Conservation (phyloP, 2,113 vertebrate genomes). For the Perccottus glenii region DNA sequence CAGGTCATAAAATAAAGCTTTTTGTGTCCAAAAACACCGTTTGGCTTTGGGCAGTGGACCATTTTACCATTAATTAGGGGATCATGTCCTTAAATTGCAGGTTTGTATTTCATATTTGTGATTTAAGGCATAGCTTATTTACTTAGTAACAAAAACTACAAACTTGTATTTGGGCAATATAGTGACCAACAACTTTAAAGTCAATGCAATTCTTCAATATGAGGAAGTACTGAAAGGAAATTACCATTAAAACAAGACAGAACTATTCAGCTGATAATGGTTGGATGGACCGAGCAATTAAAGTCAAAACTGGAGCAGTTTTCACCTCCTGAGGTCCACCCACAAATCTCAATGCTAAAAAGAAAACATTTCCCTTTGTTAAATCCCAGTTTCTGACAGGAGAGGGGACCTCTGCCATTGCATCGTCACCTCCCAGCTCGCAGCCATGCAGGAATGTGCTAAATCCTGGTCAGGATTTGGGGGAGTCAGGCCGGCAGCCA, state of each 20-base stretch:
- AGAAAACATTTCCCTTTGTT: constrained; percentile 25
- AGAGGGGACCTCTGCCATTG: constrained; percentile 43
- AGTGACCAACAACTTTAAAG: neutral
- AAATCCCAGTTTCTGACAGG: constrained; percentile 44
- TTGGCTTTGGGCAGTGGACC: neutral
- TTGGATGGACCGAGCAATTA: constrained; percentile 6
- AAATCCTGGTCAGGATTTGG: constrained; percentile 70
- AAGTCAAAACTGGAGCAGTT: constrained; percentile 19
- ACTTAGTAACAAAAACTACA: neutral
- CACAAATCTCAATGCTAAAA: constrained; percentile 18
- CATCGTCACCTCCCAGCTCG: constrained; percentile 60
- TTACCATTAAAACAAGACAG: neutral
- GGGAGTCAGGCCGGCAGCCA: constrained; percentile 56
- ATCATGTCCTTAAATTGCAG: constrained; percentile 1
- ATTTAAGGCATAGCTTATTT: neutral
- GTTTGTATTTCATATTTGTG: constrained; percentile 3
- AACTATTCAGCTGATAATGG: neutral
- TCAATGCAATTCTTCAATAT: neutral
- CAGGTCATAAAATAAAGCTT: constrained; percentile 46
- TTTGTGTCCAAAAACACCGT: constrained; percentile 30
- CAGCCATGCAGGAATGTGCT: constrained; percentile 67
- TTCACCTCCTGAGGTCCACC: constrained; percentile 25
- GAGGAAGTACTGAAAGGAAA: too few species aligned
- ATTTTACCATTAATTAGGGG: constrained; percentile 4
- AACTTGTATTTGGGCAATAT: neutral